Percentiles rank a stretch among this genome's conserved stretches.
Evolutionary conservation across 2,888 invertebrate genomes (phyloP).

Genomic region (Carabus problematicus): DNA sequence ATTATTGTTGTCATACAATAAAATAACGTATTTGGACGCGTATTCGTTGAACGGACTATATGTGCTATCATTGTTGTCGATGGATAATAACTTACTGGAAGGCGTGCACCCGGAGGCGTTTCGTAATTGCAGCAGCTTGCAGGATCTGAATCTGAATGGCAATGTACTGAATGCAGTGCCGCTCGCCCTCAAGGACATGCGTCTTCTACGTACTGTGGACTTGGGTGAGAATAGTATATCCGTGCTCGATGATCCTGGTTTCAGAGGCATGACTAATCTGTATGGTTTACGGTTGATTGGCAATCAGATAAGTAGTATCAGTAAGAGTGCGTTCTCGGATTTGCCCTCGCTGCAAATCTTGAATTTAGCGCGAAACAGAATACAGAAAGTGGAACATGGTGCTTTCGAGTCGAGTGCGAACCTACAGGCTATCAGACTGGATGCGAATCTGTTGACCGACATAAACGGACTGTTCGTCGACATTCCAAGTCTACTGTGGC

Average conservation of each 20-base stretch:
- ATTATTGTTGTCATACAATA: slow-evolving; percentile 84
- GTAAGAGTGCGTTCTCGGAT: slow-evolving; percentile 79
- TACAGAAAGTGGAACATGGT: slow-evolving; percentile 78
- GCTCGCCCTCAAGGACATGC: slow-evolving; percentile 82
- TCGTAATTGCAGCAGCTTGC: slow-evolving; percentile 87
- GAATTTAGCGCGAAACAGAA: slow-evolving; percentile 86
- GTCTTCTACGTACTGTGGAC: slow-evolving; percentile 85
- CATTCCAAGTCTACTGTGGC: slow-evolving; percentile 83
- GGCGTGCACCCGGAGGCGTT: slow-evolving; percentile 88
- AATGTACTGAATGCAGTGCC: slow-evolving; percentile 84
- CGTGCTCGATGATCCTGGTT: slow-evolving; percentile 80
- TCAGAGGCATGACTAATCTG: slow-evolving; percentile 83
- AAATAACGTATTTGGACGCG: slow-evolving; percentile 82
- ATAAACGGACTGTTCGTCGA: slow-evolving; percentile 85
- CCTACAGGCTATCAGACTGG: slow-evolving; percentile 85
- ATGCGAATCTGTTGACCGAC: slow-evolving; percentile 83
- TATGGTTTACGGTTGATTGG: slow-evolving; percentile 88
- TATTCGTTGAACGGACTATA: slow-evolving; percentile 88
- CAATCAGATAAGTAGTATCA: slow-evolving; percentile 84
- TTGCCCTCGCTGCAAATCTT: slow-evolving; percentile 83
- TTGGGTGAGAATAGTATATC: slow-evolving; percentile 90
- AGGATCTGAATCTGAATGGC: slow-evolving; percentile 89
- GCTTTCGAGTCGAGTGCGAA: slow-evolving; percentile 81
- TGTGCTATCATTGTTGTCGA: slow-evolving; percentile 81
- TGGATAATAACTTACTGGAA: slow-evolving; percentile 86